Conservation (phyloP, 1,140 invertebrate species). For the Saccostrea glomerata region DNA sequence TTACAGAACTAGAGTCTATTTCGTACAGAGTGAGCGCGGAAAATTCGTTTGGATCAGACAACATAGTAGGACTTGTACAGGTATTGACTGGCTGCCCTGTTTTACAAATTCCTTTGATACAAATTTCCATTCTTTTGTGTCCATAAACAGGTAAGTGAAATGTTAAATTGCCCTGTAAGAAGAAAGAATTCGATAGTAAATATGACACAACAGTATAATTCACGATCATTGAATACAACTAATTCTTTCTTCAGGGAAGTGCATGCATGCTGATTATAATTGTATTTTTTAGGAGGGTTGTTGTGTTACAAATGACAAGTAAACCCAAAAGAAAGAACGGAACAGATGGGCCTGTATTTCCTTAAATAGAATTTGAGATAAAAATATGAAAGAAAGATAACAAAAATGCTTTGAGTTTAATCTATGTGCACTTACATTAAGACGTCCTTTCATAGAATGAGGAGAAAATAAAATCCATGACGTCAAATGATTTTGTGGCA, state of each 20-base stretch:
- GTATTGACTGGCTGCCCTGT: background rate
- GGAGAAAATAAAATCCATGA: background rate
- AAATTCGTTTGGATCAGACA: slow-evolving; percentile 42
- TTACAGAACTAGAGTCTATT: background rate
- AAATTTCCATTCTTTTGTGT: slow-evolving; percentile 11
- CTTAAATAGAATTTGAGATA: no score
- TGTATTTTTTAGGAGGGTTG: no score
- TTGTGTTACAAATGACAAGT: no score
- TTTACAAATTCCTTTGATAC: slow-evolving; percentile 38
- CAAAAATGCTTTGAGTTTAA: no score
- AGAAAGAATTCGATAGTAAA: background rate
- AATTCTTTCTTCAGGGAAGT: no score
- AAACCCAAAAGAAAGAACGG: no score
- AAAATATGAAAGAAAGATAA: no score
- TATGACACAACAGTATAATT: no score
- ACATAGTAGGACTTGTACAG: background rate
- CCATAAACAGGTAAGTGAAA: background rate
- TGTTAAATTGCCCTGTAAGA: background rate
- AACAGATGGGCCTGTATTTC: background rate
- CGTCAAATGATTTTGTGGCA: background rate
- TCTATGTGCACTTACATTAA: background rate
- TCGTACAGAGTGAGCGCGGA: slow-evolving; percentile 31
- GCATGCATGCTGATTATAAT: no score
- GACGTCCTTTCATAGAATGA: background rate
- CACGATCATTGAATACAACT: no score